Evolutionary conservation across 2,888 invertebrate species (phyloP), one percentile per base, ranked within the genome.

Genomic region (Orchesella flavescens): DNA sequence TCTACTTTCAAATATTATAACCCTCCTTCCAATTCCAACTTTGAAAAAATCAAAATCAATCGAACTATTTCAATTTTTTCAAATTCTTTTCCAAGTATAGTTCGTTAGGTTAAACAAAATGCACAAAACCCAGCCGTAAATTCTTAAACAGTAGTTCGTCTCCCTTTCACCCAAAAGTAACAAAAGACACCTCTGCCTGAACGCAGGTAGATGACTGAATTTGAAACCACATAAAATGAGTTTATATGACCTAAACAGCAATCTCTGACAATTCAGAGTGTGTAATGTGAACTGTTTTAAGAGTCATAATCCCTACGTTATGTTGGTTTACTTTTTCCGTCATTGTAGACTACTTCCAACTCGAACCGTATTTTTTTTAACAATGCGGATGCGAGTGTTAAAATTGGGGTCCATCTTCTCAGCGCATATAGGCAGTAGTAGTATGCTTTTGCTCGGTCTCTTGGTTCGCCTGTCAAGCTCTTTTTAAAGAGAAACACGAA

Each of bases 161-260:
- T 34, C 34, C 34, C 34, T 4, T 34, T 34, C 2, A 34, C 7
- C 34, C 34, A 34, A 34, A 2, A 34, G 34, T 4, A 34, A 59
- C 19, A 34, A 55, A 15, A 55, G 72, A 43, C 57, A 59, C 44
- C 53, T 44, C 59, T 44, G 17, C 59, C 44, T 59, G 59, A 72
- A 57, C 17, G 72, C n/a, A 34, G 72, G 9, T 13, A 44, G 59
- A 59, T 44, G 59, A 72, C 72, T 72, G 72, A 72, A 9, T 21
- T 21, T 43, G 59, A 44, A 57, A 59, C 23, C 24, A 43, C 10
- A 17, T n/a, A 53, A 55, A 55, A 55, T 23, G 71, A 21, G 13
- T 34, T 34, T 68, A 49, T 46, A 66, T 66, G 68, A 49, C 55
- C 53, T 24, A 71, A 43, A 17, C 17, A n/a, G 44, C 34, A 34